These are phyloP conservation scores for Mormyrus proboscirostris DNA, from an alignment of 2,797 vertebrate genomes.

Conservation along the genomic window DNA sequence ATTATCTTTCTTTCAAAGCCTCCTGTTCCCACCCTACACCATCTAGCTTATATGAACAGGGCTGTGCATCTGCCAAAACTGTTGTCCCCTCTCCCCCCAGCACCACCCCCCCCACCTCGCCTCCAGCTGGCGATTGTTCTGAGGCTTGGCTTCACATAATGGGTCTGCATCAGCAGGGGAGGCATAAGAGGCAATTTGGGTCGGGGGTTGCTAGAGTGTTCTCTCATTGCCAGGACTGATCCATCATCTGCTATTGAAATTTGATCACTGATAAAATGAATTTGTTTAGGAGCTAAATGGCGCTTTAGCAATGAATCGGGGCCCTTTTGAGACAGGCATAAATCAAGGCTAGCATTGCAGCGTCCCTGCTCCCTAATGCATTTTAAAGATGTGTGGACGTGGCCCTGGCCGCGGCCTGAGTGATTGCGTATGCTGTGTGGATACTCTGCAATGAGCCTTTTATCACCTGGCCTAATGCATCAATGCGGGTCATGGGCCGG, in stretches of 20 bases:
- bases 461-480: not conserved
- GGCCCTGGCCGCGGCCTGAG: not conserved
- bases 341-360: not conserved
- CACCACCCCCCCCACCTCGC: conserved; percentile 24
- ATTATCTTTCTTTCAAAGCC: not conserved
- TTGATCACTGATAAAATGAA: conserved; percentile 20
- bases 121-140: conserved; percentile 25
- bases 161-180: conserved; percentile 16
- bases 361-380: not conserved
- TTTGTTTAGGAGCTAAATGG: conserved; percentile 23
- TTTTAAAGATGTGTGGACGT: not conserved
- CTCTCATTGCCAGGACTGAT: conserved; percentile 7
- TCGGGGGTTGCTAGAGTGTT: conserved; percentile 1
- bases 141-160: conserved; percentile 35
- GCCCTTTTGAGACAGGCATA: conserved; percentile 11
- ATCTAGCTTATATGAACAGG: conserved; percentile 26
- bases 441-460: not conserved
- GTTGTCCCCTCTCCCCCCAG: not conserved
- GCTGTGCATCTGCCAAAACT: conserved; percentile 17
- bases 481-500: not conserved
- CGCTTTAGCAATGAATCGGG: conserved; percentile 13
- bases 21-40: conserved; percentile 16
- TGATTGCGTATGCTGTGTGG: not conserved
- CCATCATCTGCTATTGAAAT: conserved; percentile 26
- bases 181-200: not conserved